Evolutionary conservation across 2,113 vertebrate genomes (phyloP).

Genomic region (Corythaeola cristata): DNA sequence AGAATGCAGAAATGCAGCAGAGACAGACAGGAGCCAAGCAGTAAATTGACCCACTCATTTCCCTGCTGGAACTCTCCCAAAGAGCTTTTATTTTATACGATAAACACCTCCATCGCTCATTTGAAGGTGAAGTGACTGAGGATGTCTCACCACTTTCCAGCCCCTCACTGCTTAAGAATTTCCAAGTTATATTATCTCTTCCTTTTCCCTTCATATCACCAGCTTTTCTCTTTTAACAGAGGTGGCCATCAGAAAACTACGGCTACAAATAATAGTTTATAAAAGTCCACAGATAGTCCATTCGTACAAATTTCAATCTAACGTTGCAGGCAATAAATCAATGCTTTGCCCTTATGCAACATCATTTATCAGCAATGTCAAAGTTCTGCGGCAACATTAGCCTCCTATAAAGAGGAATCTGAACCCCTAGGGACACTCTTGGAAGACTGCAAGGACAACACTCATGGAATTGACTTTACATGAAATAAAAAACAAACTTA

Average conservation of each 20-base stretch:
- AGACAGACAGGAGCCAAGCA: constrained; percentile 42
- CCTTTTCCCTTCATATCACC: background rate
- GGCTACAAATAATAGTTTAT: constrained; percentile 12
- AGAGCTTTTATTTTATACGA: background rate
- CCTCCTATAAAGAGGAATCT: background rate
- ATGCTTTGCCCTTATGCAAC: background rate
- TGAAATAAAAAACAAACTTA: background rate
- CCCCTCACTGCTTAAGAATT: constrained; percentile 8
- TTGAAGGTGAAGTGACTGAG: constrained; percentile 54
- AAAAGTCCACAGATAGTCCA: background rate
- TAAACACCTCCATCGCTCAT: constrained; percentile 31
- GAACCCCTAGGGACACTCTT: background rate
- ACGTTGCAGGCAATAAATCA: constrained; percentile 35
- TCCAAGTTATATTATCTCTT: constrained; percentile 10
- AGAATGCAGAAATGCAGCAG: background rate
- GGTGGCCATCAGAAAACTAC: background rate
- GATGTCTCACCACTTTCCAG: background rate
- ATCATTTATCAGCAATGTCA: constrained; percentile 46
- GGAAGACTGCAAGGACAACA: background rate
- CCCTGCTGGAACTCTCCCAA: constrained; percentile 15
- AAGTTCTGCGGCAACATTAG: background rate
- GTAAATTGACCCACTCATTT: constrained; percentile 51
- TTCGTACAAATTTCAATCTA: constrained; percentile 40
- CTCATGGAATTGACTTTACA: background rate
- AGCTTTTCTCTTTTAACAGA: background rate